phyloP scores from a whole-genome alignment of 2,113 vertebrate genomes.

The Antechinus flavipes region DNA sequence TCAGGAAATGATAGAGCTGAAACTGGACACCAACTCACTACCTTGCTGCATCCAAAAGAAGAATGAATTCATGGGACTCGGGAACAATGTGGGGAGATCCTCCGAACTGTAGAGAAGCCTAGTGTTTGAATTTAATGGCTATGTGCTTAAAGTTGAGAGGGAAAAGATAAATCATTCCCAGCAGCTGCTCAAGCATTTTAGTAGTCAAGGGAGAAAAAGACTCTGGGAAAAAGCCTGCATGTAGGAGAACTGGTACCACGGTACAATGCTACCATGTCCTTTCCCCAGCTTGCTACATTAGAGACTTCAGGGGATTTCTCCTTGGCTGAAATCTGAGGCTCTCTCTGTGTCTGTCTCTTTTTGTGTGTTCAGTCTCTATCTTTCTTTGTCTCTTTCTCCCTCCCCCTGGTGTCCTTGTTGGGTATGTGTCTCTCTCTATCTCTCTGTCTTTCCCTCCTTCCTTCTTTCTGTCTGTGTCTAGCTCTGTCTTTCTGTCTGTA shows the following conservation, averaged over 20 bases:
- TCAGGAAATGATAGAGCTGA: background rate
- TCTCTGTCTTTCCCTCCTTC: too few relatives aligned
- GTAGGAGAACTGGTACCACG: background rate
- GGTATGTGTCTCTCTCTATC: too few relatives aligned
- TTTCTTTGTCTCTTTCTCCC: too few relatives aligned
- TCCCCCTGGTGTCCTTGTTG: too few relatives aligned
- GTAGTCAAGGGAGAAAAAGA: background rate
- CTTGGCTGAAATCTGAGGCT: background rate
- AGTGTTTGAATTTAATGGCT: background rate
- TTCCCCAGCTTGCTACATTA: background rate
- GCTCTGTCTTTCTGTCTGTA: too few relatives aligned
- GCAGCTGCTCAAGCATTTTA: background rate
- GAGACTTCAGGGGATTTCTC: background rate
- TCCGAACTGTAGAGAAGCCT: background rate
- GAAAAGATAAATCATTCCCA: too few relatives aligned
- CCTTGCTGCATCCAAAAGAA: background rate
- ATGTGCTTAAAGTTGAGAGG: too few relatives aligned
- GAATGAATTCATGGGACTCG: background rate
- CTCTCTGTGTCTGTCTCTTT: too few relatives aligned
- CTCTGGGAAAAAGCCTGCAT: background rate
- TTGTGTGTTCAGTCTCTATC: too few relatives aligned
- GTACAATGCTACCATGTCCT: background rate
- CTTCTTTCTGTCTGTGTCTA: too few relatives aligned
- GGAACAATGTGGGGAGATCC: background rate
- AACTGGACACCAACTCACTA: background rate